Conservation (phyloP, 2,797 vertebrate genomes). For the Trachurus trachurus region DNA sequence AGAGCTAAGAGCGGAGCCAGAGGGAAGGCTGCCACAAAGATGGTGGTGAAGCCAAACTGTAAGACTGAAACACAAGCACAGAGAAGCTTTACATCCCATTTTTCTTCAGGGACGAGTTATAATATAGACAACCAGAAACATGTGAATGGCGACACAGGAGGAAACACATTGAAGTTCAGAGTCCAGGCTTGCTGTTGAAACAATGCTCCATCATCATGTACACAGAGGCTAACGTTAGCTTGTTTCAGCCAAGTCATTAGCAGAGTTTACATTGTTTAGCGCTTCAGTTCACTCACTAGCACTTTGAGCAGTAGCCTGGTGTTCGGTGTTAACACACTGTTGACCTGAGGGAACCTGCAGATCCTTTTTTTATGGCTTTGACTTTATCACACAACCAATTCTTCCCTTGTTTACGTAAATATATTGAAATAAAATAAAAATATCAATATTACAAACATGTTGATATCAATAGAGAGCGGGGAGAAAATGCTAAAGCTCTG, state of each 20-base stretch:
- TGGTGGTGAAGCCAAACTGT: constrained; percentile 98
- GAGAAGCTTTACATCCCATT: not conserved
- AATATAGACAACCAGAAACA: too few species aligned
- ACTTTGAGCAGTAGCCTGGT: too few species aligned
- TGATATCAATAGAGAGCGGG: not conserved
- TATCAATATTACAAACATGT: not conserved
- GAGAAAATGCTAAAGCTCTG: constrained; percentile 1
- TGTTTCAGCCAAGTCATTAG: too few species aligned
- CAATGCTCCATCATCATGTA: too few species aligned
- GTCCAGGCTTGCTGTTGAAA: too few species aligned
- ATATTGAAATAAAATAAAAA: not conserved
- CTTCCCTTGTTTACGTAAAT: not conserved
- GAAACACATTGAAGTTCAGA: too few species aligned
- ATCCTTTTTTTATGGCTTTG: not conserved
- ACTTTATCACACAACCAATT: not conserved
- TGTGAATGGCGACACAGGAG: too few species aligned
- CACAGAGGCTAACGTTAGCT: too few species aligned
- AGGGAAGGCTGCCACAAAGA: constrained; percentile 97
- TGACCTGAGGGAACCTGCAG: not conserved
- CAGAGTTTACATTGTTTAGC: too few species aligned
- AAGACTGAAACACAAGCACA: constrained; percentile 85
- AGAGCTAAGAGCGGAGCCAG: constrained; percentile 95
- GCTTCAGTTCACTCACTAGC: too few species aligned
- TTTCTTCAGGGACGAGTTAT: not conserved
- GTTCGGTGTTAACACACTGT: too few species aligned